Evolutionary conservation across 1,140 invertebrate genomes (phyloP).

Genomic region (Drosophila murphyi): DNA sequence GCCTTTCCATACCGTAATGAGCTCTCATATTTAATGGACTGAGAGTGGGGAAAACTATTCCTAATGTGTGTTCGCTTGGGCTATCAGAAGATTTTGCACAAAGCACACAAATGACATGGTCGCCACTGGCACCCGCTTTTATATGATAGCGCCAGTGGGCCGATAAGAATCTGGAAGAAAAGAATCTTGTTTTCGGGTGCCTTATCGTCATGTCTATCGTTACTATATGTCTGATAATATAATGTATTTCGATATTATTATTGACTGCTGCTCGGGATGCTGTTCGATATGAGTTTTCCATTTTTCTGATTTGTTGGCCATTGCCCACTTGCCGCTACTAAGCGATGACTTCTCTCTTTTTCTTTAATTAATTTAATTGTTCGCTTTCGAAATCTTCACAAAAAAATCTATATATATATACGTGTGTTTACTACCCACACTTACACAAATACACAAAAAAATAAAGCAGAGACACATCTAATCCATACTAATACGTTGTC

Average conservation of each 20-base stretch:
- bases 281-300: constrained; percentile 20
- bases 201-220: constrained; percentile 44
- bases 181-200: neutral
- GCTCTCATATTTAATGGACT: constrained; percentile 49
- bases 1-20: constrained; percentile 47
- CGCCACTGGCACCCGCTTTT: constrained; percentile 51
- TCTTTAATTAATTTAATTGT: constrained; percentile 70
- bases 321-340: neutral
- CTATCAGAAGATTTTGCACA: constrained; percentile 35
- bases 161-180: constrained; percentile 28
- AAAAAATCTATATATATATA: too few species aligned
- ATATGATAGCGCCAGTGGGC: constrained; percentile 42
- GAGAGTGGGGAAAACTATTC: constrained; percentile 51
- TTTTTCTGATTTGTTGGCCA: constrained; percentile 25
- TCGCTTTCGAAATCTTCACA: constrained; percentile 12
- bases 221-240: constrained; percentile 11
- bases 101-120: constrained; percentile 55
- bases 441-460: too few species aligned
- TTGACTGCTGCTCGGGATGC: constrained; percentile 42
- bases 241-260: constrained; percentile 9
- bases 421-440: too few species aligned
- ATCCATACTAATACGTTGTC: too few species aligned
- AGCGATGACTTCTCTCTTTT: neutral
- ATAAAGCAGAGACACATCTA: too few species aligned
- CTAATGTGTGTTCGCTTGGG: constrained; percentile 20